phyloP scores from a whole-genome alignment of 2,113 vertebrate species.

The Oostethus manadensis region DNA sequence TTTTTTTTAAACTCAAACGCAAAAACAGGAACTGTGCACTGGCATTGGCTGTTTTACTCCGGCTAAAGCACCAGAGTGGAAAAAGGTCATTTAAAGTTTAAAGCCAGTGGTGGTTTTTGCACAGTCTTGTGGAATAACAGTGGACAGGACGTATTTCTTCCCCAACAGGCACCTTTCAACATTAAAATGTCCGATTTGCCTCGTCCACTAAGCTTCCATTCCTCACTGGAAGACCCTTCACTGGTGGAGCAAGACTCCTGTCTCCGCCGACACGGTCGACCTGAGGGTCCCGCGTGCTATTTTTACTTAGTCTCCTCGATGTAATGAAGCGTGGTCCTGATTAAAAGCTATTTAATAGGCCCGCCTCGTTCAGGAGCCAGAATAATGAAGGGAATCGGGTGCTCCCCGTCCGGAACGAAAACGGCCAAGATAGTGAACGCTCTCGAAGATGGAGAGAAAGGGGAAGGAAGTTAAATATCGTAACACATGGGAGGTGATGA shows the following conservation, averaged over 20 bases:
- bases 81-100: no score
- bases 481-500: not conserved
- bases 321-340: constrained; percentile 58
- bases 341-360: constrained; percentile 60
- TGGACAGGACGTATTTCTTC: not conserved
- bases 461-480: not conserved
- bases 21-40: no score
- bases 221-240: not conserved
- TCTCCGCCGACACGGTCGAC: constrained; percentile 17
- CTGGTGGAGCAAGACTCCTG: not conserved
- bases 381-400: constrained; percentile 63
- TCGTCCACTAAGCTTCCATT: not conserved
- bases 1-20: no score
- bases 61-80: no score
- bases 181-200: not conserved
- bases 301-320: constrained; percentile 37
- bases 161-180: not conserved
- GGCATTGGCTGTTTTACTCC: no score
- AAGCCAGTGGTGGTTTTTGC: not conserved
- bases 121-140: not conserved
- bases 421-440: constrained; percentile 25
- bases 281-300: constrained; percentile 20
- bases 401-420: constrained; percentile 48
- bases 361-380: constrained; percentile 57
- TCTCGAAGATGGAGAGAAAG: constrained; percentile 3